Evolutionary conservation across 2,888 invertebrate genomes (phyloP).

Genomic region (Scaptomyza tumidula): DNA sequence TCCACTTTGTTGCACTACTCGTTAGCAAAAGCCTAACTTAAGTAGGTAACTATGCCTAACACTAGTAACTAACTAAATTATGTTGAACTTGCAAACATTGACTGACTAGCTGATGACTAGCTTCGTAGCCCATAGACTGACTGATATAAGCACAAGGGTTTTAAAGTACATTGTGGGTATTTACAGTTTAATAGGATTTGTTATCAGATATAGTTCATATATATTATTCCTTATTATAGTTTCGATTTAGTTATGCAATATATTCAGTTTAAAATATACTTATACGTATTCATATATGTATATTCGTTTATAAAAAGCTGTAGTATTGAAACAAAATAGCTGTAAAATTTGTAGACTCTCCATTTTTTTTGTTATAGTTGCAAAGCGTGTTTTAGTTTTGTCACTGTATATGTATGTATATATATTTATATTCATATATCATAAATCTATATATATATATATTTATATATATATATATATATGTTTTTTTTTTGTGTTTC

Average conservation of each 20-base stretch:
- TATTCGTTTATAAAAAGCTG: constrained; percentile 62
- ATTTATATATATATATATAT: constrained; percentile 15
- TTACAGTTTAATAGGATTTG: constrained; percentile 67
- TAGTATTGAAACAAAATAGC: constrained; percentile 62
- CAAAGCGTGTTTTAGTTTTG: constrained; percentile 68
- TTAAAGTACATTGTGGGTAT: constrained; percentile 60
- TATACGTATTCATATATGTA: constrained; percentile 30
- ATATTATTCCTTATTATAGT: constrained; percentile 28
- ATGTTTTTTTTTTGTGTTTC: constrained; percentile 26
- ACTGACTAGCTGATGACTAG: constrained; percentile 33
- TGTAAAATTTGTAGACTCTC: constrained; percentile 61
- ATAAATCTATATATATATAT: constrained; percentile 22
- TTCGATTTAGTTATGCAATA: constrained; percentile 44
- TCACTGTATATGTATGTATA: constrained; percentile 54
- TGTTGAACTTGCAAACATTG: constrained; percentile 57
- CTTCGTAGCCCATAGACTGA: constrained; percentile 14
- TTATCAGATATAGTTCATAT: constrained; percentile 45
- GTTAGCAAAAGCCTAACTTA: constrained; percentile 50
- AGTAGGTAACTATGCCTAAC: constrained; percentile 42
- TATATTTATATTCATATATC: constrained; percentile 27
- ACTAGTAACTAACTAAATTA: constrained; percentile 43
- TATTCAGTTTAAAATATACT: constrained; percentile 10
- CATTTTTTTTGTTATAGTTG: constrained; percentile 34
- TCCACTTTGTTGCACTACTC: constrained; percentile 35
- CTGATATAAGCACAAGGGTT: constrained; percentile 64